Evolutionary conservation across 2,888 invertebrate genomes (phyloP), one percentile per base, ranked within the genome.

Genomic region (Drosophila kanekoi): DNA sequence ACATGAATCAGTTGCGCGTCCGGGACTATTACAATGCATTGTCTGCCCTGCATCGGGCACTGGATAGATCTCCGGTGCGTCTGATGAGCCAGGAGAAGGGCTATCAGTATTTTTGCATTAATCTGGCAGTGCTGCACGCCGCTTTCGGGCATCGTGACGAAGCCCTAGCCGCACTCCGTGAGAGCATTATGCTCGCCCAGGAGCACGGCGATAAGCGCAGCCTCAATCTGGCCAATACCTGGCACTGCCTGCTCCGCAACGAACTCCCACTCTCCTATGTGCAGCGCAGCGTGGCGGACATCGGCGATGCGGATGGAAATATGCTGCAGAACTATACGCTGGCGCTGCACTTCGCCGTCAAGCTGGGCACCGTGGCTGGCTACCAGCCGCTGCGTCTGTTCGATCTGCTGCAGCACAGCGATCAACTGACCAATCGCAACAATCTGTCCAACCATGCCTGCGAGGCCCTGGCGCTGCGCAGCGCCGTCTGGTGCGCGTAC

Each of bases 31-130:
- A 96, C 87, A 90, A 90, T 58, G 85, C 92, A 0, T 51, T 92
- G 11, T 87, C 91, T 45, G 90, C 92, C 0, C 68, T 92, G 6
- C 92, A 91, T 77, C 82, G 97, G 95, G 33, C 97, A 95, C 6
- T 93, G 96, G 88, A 96, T 96, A 87, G 97, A 95, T 88, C 93
- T 96, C 57, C 96, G 95, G 90, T 91, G 72, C 88, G 91, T 16
- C 74, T 93, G 96, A 97, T 91, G 97, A 96, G 92, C 96, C 97
- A 91, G 96, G 97, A 91, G 49, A 82, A 90, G 57, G 95, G 95
- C 43, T 96, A 96, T 87, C 94, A 98, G 89, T 98, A 96, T 91
- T 97, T 98, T 6, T 97, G 97, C 16, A 93, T 98, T n/a, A 98
- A 98, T 91, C 93, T 98, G 72, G 97, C 98, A 0, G 96, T 97